These are phyloP conservation scores for Orthosia gothica DNA, from an alignment of 2,888 invertebrate species.

Conservation along the genomic window DNA sequence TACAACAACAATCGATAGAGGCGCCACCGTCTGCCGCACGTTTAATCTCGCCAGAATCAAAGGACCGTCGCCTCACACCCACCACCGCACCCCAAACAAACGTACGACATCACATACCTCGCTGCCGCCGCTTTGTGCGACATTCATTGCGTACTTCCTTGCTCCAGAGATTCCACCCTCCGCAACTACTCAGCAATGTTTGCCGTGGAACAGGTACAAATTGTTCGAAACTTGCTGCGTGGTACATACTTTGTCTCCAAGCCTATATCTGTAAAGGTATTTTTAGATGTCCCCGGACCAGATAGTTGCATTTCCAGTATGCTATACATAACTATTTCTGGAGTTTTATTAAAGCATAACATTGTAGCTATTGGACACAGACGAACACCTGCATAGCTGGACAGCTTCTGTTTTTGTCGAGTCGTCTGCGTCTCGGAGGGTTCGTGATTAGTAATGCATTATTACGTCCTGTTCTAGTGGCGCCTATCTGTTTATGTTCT, in stretches of 20 bases:
- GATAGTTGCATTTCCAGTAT: constrained; percentile 90
- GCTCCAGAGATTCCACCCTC: not conserved
- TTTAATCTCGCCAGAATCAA: constrained; percentile 91
- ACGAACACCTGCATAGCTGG: constrained; percentile 66
- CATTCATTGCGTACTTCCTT: constrained; percentile 73
- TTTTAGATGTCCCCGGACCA: constrained; percentile 86
- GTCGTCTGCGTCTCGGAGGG: constrained; percentile 18
- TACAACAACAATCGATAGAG: constrained; percentile 92
- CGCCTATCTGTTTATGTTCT: constrained; percentile 23
- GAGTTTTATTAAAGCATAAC: constrained; percentile 87
- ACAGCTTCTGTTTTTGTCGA: constrained; percentile 45
- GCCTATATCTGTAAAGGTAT: constrained; percentile 87
- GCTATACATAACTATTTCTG: constrained; percentile 84
- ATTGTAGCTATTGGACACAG: constrained; percentile 78
- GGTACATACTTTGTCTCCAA: constrained; percentile 88
- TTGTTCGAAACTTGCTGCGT: constrained; percentile 78
- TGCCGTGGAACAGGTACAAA: constrained; percentile 37
- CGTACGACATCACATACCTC: constrained; percentile 68
- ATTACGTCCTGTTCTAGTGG: constrained; percentile 43
- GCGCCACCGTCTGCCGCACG: constrained; percentile 92
- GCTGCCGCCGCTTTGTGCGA: constrained; percentile 27
- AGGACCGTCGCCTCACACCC: constrained; percentile 90
- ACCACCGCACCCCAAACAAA: constrained; percentile 78
- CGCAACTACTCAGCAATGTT: constrained; percentile 72
- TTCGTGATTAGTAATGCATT: constrained; percentile 59